A percentile compares a stretch with the other conserved stretches of the same genome.
phyloP scores from a whole-genome alignment of 2,888 invertebrate species.

The Catocala sponsa region DNA sequence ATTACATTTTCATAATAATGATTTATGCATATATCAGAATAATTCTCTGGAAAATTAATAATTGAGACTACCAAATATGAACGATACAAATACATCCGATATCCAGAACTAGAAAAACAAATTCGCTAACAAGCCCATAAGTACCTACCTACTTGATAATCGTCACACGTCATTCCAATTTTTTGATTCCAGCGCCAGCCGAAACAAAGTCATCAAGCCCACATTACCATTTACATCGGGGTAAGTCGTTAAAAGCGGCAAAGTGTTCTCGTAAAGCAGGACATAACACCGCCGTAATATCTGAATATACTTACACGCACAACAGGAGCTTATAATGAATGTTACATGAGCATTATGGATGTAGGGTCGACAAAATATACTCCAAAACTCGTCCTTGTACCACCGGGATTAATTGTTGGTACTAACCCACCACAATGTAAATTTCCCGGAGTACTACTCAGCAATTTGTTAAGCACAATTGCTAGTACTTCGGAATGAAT shows the following conservation, averaged over 20 bases:
- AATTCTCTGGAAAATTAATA: no score
- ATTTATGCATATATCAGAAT: no score
- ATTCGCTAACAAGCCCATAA: no score
- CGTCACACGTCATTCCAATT: not conserved
- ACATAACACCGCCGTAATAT: conserved; percentile 53
- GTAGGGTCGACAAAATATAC: conserved; percentile 60
- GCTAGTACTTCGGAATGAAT: conserved; percentile 49
- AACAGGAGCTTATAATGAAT: conserved; percentile 64
- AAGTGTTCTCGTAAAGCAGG: conserved; percentile 50
- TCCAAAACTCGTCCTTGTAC: conserved; percentile 49
- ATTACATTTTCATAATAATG: no score
- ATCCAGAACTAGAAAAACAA: no score
- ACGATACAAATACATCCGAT: no score
- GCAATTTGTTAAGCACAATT: conserved; percentile 50
- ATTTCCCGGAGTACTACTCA: conserved; percentile 46
- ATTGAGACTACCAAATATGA: no score
- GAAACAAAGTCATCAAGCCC: conserved; percentile 25
- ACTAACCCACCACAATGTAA: conserved; percentile 56
- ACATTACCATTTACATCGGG: conserved; percentile 40
- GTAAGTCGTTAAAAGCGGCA: conserved; percentile 41
- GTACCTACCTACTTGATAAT: no score
- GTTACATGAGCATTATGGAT: conserved; percentile 70
- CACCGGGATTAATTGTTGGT: conserved; percentile 52
- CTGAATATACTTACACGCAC: conserved; percentile 57
- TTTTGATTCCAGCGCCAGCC: conserved; percentile 8